phyloP scores from a whole-genome alignment of 2,113 vertebrate genomes.

The Neoarius graeffei region DNA sequence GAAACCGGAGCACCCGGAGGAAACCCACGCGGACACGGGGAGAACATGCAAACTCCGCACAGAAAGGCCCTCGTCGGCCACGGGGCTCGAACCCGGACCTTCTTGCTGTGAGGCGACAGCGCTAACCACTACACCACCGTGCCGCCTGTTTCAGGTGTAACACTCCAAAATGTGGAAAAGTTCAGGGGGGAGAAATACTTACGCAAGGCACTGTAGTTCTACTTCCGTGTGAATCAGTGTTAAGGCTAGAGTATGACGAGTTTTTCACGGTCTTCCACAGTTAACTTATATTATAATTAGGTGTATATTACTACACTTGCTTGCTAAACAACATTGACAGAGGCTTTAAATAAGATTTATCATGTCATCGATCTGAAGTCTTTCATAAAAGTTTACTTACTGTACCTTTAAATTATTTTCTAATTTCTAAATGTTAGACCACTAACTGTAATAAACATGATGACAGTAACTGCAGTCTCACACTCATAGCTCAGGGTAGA shows the following conservation, averaged over 20 bases:
- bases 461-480: conserved; percentile 20
- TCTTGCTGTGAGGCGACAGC: too few relatives aligned
- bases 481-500: not conserved
- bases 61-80: too few relatives aligned
- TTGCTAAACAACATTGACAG: not conserved
- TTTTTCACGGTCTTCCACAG: not conserved
- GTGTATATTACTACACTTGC: not conserved
- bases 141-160: not conserved
- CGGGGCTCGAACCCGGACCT: too few relatives aligned
- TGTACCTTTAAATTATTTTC: conserved; percentile 21
- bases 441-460: not conserved
- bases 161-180: not conserved
- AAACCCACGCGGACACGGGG: too few relatives aligned
- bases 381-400: not conserved
- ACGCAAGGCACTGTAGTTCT: not conserved
- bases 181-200: not conserved
- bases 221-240: not conserved
- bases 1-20: too few relatives aligned
- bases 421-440: conserved; percentile 8
- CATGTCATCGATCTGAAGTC: not conserved
- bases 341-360: not conserved
- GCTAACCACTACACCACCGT: too few relatives aligned
- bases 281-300: not conserved
- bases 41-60: too few relatives aligned
- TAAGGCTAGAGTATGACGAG: not conserved